Evolutionary conservation across 2,797 vertebrate genomes (phyloP).

Genomic region (Tamandua tetradactyla): DNA sequence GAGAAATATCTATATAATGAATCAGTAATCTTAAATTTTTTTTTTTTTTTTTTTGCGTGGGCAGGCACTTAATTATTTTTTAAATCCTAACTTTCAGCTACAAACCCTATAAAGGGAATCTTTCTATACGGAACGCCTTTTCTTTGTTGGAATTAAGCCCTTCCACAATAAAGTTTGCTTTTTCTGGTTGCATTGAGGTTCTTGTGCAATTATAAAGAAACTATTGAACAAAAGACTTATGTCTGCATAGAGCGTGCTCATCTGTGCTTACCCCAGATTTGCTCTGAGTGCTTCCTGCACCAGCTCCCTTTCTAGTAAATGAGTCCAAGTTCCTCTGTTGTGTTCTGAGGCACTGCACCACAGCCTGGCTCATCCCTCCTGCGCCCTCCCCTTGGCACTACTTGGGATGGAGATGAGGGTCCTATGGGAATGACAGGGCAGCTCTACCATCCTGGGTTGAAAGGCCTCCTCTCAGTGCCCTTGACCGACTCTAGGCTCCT

Average conservation of each 20-base stretch:
- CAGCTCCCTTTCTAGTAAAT: neutral
- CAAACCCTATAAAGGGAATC: neutral
- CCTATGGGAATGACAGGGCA: neutral
- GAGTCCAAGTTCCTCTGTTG: neutral
- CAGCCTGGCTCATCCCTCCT: neutral
- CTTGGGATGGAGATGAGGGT: too few relatives aligned
- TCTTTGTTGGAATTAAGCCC: neutral
- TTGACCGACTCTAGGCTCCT: neutral
- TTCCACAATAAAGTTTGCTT: neutral
- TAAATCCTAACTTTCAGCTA: too few relatives aligned
- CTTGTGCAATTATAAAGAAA: neutral
- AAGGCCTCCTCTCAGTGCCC: neutral
- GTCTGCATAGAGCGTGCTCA: neutral
- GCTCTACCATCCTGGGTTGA: neutral
- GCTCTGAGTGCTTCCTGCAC: too few relatives aligned
- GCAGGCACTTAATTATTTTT: too few relatives aligned
- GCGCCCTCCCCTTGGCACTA: too few relatives aligned
- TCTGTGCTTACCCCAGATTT: neutral
- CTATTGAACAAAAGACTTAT: neutral
- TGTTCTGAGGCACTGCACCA: neutral
- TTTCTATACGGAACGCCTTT: neutral
- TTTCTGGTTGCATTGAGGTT: neutral
- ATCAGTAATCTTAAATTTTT: too few relatives aligned
- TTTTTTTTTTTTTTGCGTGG: too few relatives aligned
- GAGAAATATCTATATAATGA: too few relatives aligned